Percentiles rank a stretch among this genome's conserved stretches.
Evolutionary conservation across 1,140 invertebrate genomes (phyloP).

Genomic region (Drosophila sulfurigaster): DNA sequence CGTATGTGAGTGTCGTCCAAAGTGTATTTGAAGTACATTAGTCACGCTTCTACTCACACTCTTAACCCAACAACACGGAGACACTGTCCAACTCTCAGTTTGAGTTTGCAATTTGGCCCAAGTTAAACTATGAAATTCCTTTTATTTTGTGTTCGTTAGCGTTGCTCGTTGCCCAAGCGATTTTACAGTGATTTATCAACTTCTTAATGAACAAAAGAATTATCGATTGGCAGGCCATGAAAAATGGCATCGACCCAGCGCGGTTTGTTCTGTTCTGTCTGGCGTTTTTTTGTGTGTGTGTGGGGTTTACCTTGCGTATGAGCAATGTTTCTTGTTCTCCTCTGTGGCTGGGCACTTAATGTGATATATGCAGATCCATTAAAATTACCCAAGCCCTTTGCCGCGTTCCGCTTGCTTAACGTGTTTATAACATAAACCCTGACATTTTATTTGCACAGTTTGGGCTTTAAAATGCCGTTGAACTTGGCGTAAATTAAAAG

Average conservation of each 20-base stretch:
- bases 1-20: conserved; percentile 31
- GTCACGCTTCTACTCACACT: conserved; percentile 35
- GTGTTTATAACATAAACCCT: conserved; percentile 55
- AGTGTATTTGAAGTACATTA: conserved; percentile 57
- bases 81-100: conserved; percentile 38
- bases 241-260: conserved; percentile 48
- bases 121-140: conserved; percentile 50
- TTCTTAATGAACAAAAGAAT: conserved; percentile 82
- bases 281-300: background rate
- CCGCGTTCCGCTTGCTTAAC: conserved; percentile 22
- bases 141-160: conserved; percentile 38
- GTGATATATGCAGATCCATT: conserved; percentile 72
- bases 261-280: background rate
- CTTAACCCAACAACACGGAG: background rate
- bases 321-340: conserved; percentile 48
- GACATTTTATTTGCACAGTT: conserved; percentile 72
- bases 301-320: conserved; percentile 57
- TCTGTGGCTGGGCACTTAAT: conserved; percentile 57
- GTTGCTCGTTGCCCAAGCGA: background rate
- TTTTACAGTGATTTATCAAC: conserved; percentile 71
- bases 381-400: conserved; percentile 49
- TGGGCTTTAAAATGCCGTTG: conserved; percentile 57
- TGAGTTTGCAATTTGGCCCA: conserved; percentile 49
- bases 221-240: conserved; percentile 73
- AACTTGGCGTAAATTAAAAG: conserved; percentile 52